A percentile compares a stretch with the other conserved stretches of the same genome.
Conservation (phyloP, 1,140 invertebrate species). For the Drosophila kanapiae region DNA sequence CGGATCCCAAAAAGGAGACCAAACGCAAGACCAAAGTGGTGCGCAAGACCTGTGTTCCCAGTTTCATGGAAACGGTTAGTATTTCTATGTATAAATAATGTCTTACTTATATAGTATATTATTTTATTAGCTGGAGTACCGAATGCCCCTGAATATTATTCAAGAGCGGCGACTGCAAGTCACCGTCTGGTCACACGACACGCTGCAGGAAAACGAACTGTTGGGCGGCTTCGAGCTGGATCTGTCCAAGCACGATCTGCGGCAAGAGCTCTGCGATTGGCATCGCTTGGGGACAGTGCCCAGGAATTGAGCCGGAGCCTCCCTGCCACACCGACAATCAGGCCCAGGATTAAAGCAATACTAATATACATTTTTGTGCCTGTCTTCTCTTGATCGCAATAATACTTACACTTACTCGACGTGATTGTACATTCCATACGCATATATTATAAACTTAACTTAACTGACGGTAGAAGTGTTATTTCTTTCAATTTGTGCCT, state of each 20-base stretch:
- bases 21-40: constrained; percentile 98
- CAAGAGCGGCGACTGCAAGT: constrained; percentile 92
- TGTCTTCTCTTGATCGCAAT: constrained; percentile 74
- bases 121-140: constrained; percentile 91
- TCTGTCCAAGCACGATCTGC: constrained; percentile 89
- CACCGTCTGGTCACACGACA: constrained; percentile 97
- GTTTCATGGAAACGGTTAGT: constrained; percentile 99
- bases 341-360: constrained; percentile 48
- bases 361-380: constrained; percentile 64
- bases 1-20: constrained; percentile 94
- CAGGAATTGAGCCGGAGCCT: constrained; percentile 70
- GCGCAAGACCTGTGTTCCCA: constrained; percentile 96
- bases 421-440: constrained; percentile 81
- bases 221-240: constrained; percentile 94
- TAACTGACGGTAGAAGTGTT: constrained; percentile 35
- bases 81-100: fast-evolving
- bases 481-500: constrained; percentile 41
- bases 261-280: constrained; percentile 92
- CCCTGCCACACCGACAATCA: constrained; percentile 49
- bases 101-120: background rate
- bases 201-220: constrained; percentile 98
- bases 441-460: constrained; percentile 43
- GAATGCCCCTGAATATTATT: constrained; percentile 93
- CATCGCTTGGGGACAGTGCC: constrained; percentile 89
- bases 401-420: constrained; percentile 77